These are phyloP conservation scores for Tenualosa ilisha DNA, from an alignment of 2,797 vertebrate genomes.

Conservation along the genomic window DNA sequence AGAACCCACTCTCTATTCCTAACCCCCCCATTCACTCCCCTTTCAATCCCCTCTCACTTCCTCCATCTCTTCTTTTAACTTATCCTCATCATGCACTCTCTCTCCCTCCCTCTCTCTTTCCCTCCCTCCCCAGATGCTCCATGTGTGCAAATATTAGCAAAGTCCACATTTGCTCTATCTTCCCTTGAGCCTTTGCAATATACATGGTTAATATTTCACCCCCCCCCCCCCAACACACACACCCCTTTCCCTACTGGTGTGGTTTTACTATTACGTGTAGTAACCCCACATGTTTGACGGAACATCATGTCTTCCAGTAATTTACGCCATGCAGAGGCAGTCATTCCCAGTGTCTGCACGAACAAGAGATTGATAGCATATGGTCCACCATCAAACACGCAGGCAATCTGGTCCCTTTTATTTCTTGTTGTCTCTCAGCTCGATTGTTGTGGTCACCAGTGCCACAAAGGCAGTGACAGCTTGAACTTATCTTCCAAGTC, in stretches of 20 bases:
- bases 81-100: not conserved
- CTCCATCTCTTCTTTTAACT: not conserved
- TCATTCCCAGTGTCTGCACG: not conserved
- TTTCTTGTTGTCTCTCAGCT: not conserved
- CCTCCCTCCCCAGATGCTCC: not conserved
- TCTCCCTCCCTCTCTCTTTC: not conserved
- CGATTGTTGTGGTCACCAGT: not conserved
- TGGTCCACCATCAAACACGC: not conserved
- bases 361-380: not conserved
- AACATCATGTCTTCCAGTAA: not conserved
- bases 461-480: not conserved
- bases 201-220: slow-evolving; percentile 28
- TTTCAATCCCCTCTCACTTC: not conserved
- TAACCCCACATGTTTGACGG: not conserved
- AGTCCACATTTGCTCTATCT: slow-evolving; percentile 24
- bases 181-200: slow-evolving; percentile 1
- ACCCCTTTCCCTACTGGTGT: not conserved
- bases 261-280: not conserved
- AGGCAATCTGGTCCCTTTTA: not conserved
- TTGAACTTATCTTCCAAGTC: slow-evolving; percentile 1
- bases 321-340: not conserved
- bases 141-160: slow-evolving; percentile 39
- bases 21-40: not conserved
- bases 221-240: not conserved
- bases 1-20: slow-evolving; percentile 15